Evolutionary conservation across 2,888 invertebrate genomes (phyloP).

Genomic region (Cactoblastis cactorum): DNA sequence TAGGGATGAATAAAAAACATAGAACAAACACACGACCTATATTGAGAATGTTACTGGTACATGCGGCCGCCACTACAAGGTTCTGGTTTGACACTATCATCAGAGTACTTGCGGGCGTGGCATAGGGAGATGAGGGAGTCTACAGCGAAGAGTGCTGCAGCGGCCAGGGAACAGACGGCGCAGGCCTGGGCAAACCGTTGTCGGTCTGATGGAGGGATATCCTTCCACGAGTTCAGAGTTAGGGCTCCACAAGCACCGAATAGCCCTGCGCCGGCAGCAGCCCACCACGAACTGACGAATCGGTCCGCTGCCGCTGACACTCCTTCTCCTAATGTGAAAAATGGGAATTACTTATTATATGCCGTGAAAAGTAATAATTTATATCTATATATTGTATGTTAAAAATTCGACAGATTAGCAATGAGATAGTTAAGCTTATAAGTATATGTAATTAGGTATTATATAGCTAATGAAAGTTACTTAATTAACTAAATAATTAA

Average conservation of each 20-base stretch:
- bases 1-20: background rate
- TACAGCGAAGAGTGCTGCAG: conserved; percentile 47
- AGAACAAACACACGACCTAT: background rate
- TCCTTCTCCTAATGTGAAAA: conserved; percentile 46
- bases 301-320: conserved; percentile 65
- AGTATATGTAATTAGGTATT: too few relatives aligned
- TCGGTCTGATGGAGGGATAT: conserved; percentile 42
- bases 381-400: too few relatives aligned
- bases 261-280: conserved; percentile 49
- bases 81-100: background rate
- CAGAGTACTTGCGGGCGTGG: conserved; percentile 45
- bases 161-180: conserved; percentile 52
- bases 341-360: background rate
- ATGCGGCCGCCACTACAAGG: background rate
- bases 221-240: conserved; percentile 55
- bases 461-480: too few relatives aligned
- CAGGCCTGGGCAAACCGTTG: conserved; percentile 44
- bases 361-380: too few relatives aligned
- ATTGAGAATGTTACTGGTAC: background rate
- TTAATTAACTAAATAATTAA: too few relatives aligned
- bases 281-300: conserved; percentile 71
- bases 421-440: too few relatives aligned
- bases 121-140: conserved; percentile 57
- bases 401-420: too few relatives aligned
- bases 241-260: conserved; percentile 55